Base-by-base conservation (phyloP, 2,113 vertebrate species). In the Coryphaenoides rupestris region DNA sequence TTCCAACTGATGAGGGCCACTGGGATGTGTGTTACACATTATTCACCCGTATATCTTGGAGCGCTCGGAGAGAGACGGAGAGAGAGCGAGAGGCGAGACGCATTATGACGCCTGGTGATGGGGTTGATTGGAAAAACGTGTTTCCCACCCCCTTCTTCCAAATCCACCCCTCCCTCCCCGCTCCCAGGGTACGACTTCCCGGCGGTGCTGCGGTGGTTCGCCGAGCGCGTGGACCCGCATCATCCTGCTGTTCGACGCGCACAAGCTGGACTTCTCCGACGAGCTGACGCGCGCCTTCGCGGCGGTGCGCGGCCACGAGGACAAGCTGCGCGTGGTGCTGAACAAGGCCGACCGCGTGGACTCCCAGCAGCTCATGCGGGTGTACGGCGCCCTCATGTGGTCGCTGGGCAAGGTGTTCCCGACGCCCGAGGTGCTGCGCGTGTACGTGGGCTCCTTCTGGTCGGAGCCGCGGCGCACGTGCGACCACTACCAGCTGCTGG, bases 341-440 rank as follows among this genome's bases (percentile, higher is more conserved):
- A 96, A 95, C 89, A 96, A 96, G 77, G 93, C 94, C 0, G 95
- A 96, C 89, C 87, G 84, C 83, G 94, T 96, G 82, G 93, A 94
- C 75, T 92, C 94, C 0, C 94, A 96, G 70, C 92, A 96, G 88
- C 86, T 96, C 65, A 94, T 95, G 93, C 87, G 94, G 2, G 94
- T 96, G 65, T 96, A 96, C 1, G 95, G 95, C 0, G 90, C 95
- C 58, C 90, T 96, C 84, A 95, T 96, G 95, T 96, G 95, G 95
- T 93, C 94, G 0, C 84, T 96, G 76, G 94, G 94, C 10, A 95
- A 95, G 78, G 94, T 93, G 70, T 93, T 95, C 77, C 84, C 84
- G 73, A 95, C 93, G 0, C 94, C 94, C 0, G 95, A 96, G 83
- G 92, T 96, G 49, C 78, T 96, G 69, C 85, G 93, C 0, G 92